These are phyloP conservation scores for Tretioscincus oriximinensis DNA, from an alignment of 2,113 vertebrate genomes.

Conservation along the genomic window DNA sequence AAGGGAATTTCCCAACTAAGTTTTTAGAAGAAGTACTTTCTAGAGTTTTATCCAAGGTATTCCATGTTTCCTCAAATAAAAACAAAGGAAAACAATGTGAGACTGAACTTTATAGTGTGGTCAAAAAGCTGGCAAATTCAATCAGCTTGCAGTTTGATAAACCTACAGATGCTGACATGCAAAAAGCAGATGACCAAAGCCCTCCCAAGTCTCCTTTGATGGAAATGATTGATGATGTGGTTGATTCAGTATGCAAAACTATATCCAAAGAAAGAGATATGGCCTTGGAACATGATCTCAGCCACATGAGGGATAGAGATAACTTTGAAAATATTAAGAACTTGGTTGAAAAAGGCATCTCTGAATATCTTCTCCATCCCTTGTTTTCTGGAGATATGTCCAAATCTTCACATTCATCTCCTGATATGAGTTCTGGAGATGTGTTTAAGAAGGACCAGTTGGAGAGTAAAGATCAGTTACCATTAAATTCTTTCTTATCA, in stretches of 20 bases:
- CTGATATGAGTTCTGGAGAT: background rate
- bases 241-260: conserved; percentile 13
- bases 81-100: background rate
- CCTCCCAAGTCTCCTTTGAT: background rate
- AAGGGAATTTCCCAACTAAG: conserved; percentile 9
- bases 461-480: background rate
- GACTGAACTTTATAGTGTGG: background rate
- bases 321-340: conserved; percentile 1
- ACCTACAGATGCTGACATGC: background rate
- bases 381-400: conserved; percentile 20
- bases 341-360: conserved; percentile 11
- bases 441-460: background rate
- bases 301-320: background rate
- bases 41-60: conserved; percentile 17
- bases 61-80: background rate
- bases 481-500: conserved; percentile 20
- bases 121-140: background rate
- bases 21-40: conserved; percentile 21
- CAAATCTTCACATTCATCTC: background rate
- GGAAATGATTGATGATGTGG: conserved; percentile 2
- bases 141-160: conserved; percentile 13
- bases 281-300: background rate
- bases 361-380: conserved; percentile 18
- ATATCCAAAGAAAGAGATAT: background rate
- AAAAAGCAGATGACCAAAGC: background rate